Evolutionary conservation across 2,113 vertebrate species (phyloP).

Genomic region (Eublepharis macularius): DNA sequence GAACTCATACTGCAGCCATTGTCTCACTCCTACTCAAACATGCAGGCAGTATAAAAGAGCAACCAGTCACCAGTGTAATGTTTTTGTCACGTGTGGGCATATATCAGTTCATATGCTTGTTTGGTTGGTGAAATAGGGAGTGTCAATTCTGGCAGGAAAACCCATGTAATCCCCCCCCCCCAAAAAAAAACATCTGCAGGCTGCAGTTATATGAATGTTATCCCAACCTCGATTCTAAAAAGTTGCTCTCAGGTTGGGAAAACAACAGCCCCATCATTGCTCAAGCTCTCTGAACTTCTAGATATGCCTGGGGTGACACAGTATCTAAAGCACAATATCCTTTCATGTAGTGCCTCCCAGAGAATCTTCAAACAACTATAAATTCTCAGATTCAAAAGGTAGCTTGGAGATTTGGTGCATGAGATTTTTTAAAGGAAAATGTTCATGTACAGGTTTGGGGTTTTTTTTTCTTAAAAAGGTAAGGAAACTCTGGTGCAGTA

Average conservation of each 20-base stretch:
- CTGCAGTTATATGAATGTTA: neutral
- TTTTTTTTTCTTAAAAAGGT: neutral
- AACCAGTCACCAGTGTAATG: neutral
- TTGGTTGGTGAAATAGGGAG: neutral
- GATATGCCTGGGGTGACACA: neutral
- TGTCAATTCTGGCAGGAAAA: neutral
- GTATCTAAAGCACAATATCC: neutral
- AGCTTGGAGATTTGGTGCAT: neutral
- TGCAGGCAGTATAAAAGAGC: neutral
- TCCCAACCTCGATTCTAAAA: neutral
- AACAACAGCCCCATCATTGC: neutral
- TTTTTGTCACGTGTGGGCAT: neutral
- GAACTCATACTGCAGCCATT: neutral
- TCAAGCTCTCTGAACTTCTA: neutral
- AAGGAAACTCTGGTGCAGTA: neutral
- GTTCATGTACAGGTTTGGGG: too few relatives aligned
- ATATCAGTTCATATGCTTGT: neutral
- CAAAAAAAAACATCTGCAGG: too few relatives aligned
- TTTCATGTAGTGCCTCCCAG: too few relatives aligned
- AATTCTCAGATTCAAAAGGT: neutral
- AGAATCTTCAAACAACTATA: neutral
- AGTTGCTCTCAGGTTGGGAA: neutral
- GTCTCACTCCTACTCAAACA: neutral
- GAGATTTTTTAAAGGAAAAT: neutral
- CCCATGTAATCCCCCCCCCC: neutral